Percentiles rank a stretch among this genome's conserved stretches.
Conservation (phyloP, 1,140 invertebrate species). For the Panagrolaimus sp. region DNA sequence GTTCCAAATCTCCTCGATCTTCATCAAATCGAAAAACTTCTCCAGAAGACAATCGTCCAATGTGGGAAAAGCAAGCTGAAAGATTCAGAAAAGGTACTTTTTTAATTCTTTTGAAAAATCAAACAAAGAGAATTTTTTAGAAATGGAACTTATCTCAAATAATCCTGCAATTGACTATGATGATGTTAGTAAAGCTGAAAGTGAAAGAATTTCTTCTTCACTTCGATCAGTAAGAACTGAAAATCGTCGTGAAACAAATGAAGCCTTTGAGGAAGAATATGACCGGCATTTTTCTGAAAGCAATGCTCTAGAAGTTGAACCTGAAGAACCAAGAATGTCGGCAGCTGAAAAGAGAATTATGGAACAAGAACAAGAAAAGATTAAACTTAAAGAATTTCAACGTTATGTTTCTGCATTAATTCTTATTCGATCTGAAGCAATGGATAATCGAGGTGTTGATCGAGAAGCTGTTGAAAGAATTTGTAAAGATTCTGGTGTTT, state of each 20-base stretch:
- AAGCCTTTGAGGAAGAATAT: conserved; percentile 2
- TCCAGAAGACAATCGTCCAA: background rate
- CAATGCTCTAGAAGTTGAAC: background rate
- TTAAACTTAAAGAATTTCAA: background rate
- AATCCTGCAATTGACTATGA: background rate
- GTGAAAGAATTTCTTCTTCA: background rate
- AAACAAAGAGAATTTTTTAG: too few relatives aligned
- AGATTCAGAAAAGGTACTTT: too few relatives aligned
- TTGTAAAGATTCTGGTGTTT: background rate
- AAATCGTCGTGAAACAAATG: background rate
- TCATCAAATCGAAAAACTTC: background rate
- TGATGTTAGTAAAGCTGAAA: background rate
- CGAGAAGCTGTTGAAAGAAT: background rate
- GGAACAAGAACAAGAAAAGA: background rate
- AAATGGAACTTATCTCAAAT: background rate
- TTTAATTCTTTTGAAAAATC: too few relatives aligned
- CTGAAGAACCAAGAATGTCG: background rate
- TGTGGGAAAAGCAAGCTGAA: conserved; percentile 16
- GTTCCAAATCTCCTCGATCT: background rate
- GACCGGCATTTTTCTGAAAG: background rate
- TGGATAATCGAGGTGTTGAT: background rate
- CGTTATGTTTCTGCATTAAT: background rate
- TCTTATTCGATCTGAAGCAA: conserved; percentile 1
- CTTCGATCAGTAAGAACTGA: background rate
- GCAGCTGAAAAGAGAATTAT: conserved; percentile 1